These are phyloP conservation scores for Pseudachorutes palmiensis DNA, from an alignment of 1,140 invertebrate species.

Conservation along the genomic window DNA sequence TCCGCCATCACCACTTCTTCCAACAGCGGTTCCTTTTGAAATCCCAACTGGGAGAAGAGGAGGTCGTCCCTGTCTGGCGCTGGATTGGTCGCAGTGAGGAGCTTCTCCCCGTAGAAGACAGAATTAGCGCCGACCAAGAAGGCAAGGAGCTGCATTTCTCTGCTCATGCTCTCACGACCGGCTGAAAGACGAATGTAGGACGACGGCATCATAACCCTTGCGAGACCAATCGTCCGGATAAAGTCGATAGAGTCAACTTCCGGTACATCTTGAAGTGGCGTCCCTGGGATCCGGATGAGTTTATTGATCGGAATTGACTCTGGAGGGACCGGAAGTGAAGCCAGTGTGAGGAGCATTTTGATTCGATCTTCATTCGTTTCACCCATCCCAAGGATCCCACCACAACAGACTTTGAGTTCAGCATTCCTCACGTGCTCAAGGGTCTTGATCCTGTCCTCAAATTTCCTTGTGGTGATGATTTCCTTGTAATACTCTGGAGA, in stretches of 20 bases:
- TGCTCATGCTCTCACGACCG: conserved; percentile 33
- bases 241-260: conserved; percentile 33
- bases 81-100: conserved; percentile 17
- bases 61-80: background rate
- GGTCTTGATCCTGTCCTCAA: conserved; percentile 32
- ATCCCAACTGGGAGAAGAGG: background rate
- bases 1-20: background rate
- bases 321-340: conserved; percentile 25
- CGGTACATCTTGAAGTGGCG: conserved; percentile 30
- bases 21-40: background rate
- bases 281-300: conserved; percentile 31
- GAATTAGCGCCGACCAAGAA: conserved; percentile 39
- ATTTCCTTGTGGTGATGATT: conserved; percentile 34
- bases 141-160: conserved; percentile 28
- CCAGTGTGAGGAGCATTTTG: conserved; percentile 23
- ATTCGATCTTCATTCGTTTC: conserved; percentile 26
- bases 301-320: conserved; percentile 36
- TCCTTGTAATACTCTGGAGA: conserved; percentile 32
- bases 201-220: conserved; percentile 37
- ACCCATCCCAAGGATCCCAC: conserved; percentile 37
- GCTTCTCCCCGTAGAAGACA: conserved; percentile 37
- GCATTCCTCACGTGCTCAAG: conserved; percentile 32
- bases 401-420: conserved; percentile 34
- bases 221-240: conserved; percentile 32
- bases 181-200: conserved; percentile 36